phyloP scores from a whole-genome alignment of 1,140 invertebrate genomes.

The Ceratina australensis region DNA sequence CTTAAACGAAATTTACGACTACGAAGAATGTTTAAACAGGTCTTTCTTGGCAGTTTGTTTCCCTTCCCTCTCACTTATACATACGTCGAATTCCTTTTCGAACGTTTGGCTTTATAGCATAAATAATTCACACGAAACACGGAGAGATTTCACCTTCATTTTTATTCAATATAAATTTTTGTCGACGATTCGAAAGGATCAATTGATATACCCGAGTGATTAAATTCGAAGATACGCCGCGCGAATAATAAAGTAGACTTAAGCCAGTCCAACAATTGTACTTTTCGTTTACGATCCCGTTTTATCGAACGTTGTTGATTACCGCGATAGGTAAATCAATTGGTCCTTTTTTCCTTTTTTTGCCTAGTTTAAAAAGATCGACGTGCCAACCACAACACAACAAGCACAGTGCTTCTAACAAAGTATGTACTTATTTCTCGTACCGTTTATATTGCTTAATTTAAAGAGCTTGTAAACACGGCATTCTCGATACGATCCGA shows the following conservation, averaged over 20 bases:
- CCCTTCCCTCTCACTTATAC: conserved; percentile 19
- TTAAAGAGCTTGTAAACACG: conserved; percentile 68
- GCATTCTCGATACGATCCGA: conserved; percentile 28
- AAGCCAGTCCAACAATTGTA: conserved; percentile 47
- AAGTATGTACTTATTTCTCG: conserved; percentile 59
- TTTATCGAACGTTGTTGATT: conserved; percentile 43
- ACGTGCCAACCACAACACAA: conserved; percentile 67
- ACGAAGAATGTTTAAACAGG: conserved; percentile 44
- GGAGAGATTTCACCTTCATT: conserved; percentile 16
- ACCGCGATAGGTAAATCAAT: conserved; percentile 57
- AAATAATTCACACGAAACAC: conserved; percentile 59
- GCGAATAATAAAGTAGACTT: conserved; percentile 27
- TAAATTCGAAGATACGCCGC: conserved; percentile 36
- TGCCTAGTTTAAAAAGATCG: conserved; percentile 50
- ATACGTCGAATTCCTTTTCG: conserved; percentile 33
- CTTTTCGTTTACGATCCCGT: conserved; percentile 23
- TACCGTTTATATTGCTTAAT: conserved; percentile 63
- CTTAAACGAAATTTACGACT: conserved; percentile 21
- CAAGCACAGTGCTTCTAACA: conserved; percentile 67
- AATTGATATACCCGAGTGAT: conserved; percentile 58
- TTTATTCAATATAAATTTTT: conserved; percentile 47
- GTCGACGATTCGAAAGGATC: conserved; percentile 51
- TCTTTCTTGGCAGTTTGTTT: conserved; percentile 55
- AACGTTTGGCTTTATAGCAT: conserved; percentile 43
- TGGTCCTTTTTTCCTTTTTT: conserved; percentile 40